Base-by-base conservation (phyloP, 2,888 invertebrate genomes). In the Aelia acuminata region DNA sequence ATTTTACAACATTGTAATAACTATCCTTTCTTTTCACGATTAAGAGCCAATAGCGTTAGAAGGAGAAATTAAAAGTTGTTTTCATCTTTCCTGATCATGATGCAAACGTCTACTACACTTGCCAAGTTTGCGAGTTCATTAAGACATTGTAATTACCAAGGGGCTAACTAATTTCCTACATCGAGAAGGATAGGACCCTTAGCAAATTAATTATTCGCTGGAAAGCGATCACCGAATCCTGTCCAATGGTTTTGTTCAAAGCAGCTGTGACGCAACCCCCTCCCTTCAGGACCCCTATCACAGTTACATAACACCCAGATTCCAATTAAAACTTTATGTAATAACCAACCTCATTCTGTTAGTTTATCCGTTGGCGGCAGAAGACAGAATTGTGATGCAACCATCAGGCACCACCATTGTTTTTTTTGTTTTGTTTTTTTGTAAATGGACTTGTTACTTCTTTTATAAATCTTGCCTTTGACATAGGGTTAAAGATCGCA, bases 271-370 rank as follows among this genome's bases (percentile, higher is more conserved):
- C 80, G 80, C 43, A 80, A 80, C 80, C 80, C 80, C 80, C 43
- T 80, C 43, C 63, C 57, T 10, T 15, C 80, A 3, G 43, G 11
- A n/a, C 80, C 80, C 80, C 80, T 80, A 80, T 80, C 80, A 80
- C 80, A 47, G 80, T 80, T 80, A 80, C 80, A 80, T 80, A 80
- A 80, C 85, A 85, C 39, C 85, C 50, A 85, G 85, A 53, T 85
- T 85, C 85, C 85, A 85, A 85, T 85, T 85, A 85, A 85, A 85
- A 85, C 85, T 85, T 85, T 85, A 85, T 85, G 85, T 85, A 85
- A 85, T 85, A 85, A 85, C 85, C 85, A 80, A 80, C 80, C 80
- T 80, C 80, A 80, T 80, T 80, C 80, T 80, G 80, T 80, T 80
- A 80, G 80, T 80, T 80, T 80, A 39, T n/a, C 80, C n/a, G 80